Percentiles rank a stretch among this genome's conserved stretches.
These are phyloP conservation scores for Agapetus fuscipes DNA, from an alignment of 2,888 invertebrate genomes.

Conservation along the genomic window DNA sequence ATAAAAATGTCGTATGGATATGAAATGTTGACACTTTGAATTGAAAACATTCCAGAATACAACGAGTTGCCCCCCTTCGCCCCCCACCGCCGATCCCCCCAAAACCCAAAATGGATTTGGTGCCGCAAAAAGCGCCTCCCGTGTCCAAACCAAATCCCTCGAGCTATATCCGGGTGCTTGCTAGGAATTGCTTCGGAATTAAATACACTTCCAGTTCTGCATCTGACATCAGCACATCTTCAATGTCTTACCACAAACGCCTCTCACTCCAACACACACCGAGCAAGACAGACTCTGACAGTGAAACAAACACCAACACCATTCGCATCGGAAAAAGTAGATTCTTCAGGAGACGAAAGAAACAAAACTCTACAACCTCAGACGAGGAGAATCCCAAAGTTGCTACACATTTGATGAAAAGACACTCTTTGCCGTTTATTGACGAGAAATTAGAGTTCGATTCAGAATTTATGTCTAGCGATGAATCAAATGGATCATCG, in stretches of 20 bases:
- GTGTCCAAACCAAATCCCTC: constrained; percentile 10
- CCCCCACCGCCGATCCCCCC: neutral
- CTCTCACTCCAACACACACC: neutral
- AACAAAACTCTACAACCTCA: constrained; percentile 1
- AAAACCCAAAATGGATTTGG: too few relatives aligned
- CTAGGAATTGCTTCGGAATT: constrained; percentile 44
- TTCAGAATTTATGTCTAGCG: constrained; percentile 2
- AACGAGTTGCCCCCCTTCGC: neutral
- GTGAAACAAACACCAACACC: neutral
- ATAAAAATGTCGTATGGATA: too few relatives aligned
- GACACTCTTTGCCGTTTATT: constrained; percentile 9
- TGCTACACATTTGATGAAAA: neutral
- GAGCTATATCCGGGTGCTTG: constrained; percentile 31
- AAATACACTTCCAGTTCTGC: constrained; percentile 43
- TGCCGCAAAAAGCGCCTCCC: too few relatives aligned
- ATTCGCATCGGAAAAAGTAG: constrained; percentile 14
- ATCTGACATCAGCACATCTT: constrained; percentile 33
- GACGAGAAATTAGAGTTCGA: constrained; percentile 3
- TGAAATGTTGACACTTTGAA: too few relatives aligned
- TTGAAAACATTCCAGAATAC: neutral
- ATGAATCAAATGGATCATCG: constrained; percentile 8
- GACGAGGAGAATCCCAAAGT: constrained; percentile 3
- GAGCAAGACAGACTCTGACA: neutral
- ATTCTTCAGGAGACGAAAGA: constrained; percentile 10
- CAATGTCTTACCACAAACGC: neutral